phyloP scores from a whole-genome alignment of 2,113 vertebrate species.

The Brachyhypopomus gauderio region DNA sequence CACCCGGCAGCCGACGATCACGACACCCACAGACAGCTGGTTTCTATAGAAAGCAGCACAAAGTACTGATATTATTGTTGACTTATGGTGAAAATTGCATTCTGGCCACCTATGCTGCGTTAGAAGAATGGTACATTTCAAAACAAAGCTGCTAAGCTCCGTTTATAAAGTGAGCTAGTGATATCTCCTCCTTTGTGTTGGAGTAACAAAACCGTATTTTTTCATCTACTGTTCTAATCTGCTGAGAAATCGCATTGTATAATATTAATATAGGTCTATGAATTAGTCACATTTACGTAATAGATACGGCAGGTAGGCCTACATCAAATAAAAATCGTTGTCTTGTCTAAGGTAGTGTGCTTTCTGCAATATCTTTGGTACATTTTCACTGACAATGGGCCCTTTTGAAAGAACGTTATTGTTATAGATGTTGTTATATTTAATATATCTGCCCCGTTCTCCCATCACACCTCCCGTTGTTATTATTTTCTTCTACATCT shows the following conservation, averaged over 20 bases:
- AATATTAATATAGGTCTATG: no score
- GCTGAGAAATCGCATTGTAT: background rate
- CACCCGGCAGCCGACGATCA: background rate
- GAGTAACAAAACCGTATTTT: background rate
- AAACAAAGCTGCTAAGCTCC: background rate
- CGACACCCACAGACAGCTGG: slow-evolving; percentile 13
- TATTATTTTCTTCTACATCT: background rate
- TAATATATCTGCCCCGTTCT: background rate
- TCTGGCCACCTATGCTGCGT: background rate
- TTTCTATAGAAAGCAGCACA: slow-evolving; percentile 19
- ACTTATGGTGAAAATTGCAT: slow-evolving; percentile 14
- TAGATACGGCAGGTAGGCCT: no score
- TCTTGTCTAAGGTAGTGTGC: background rate
- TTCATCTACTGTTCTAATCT: background rate
- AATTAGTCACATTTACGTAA: no score
- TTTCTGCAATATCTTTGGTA: background rate
- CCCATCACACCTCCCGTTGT: background rate
- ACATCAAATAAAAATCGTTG: no score
- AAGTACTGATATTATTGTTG: slow-evolving; percentile 2
- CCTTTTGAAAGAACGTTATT: background rate
- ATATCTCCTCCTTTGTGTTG: background rate
- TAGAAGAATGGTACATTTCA: background rate
- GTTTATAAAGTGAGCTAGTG: background rate
- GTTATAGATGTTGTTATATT: background rate
- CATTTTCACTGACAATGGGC: background rate